Evolutionary conservation across 2,113 vertebrate genomes (phyloP).

Genomic region (Eupsittula cactorum): DNA sequence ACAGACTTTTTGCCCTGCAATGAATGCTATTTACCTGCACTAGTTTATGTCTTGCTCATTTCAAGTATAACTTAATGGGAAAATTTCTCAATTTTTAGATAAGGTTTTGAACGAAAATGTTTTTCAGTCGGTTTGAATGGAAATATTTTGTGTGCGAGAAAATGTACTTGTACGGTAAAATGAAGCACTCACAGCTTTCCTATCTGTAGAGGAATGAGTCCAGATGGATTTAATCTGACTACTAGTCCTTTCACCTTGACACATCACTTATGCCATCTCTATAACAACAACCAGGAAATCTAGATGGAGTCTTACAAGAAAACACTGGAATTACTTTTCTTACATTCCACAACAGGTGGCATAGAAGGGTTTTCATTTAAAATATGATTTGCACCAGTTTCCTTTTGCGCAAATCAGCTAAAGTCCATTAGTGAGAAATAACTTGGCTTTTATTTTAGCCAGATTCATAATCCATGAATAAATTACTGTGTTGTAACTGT

Average conservation of each 20-base stretch:
- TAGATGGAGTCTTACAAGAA: slow-evolving; percentile 18
- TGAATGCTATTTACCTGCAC: not conserved
- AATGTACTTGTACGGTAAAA: not conserved
- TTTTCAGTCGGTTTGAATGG: not conserved
- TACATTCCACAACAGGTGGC: not conserved
- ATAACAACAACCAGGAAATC: slow-evolving; percentile 54
- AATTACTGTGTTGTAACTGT: not conserved
- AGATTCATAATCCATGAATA: not conserved
- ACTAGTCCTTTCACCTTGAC: slow-evolving; percentile 10
- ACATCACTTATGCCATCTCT: slow-evolving; percentile 6
- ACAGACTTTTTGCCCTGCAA: not conserved
- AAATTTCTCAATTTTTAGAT: not conserved
- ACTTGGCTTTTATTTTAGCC: not conserved
- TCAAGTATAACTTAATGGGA: not conserved
- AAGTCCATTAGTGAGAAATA: not conserved
- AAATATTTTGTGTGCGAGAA: not conserved
- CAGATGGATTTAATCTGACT: slow-evolving; percentile 43
- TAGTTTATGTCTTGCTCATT: not conserved
- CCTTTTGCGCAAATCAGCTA: not conserved
- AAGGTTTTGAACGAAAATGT: not conserved
- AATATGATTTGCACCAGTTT: not conserved
- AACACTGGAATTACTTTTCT: not conserved
- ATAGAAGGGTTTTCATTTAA: not conserved
- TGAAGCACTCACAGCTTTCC: slow-evolving; percentile 21
- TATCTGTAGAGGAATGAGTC: not conserved